A percentile compares a stretch with the other conserved stretches of the same genome.
These are phyloP conservation scores for Drosophila persimilis DNA, from an alignment of 1,140 invertebrate genomes.

Conservation along the genomic window DNA sequence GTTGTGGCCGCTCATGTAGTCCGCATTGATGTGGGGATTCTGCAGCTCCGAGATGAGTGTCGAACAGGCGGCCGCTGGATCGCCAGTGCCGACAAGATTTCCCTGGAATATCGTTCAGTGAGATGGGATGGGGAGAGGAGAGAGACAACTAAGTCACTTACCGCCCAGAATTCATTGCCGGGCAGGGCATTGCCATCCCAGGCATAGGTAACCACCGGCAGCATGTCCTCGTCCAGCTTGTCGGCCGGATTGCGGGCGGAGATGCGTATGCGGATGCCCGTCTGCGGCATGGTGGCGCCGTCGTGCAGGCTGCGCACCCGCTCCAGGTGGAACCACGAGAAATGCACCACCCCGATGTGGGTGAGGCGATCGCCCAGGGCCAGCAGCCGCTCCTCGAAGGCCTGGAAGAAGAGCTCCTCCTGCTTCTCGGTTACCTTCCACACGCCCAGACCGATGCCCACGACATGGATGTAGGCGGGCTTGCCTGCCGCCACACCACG, in stretches of 20 bases:
- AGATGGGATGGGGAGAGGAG: background rate
- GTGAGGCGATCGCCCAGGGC: constrained; percentile 46
- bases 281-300: constrained; percentile 37
- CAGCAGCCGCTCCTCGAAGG: constrained; percentile 67
- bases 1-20: constrained; percentile 82
- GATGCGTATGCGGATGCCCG: constrained; percentile 59
- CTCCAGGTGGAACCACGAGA: constrained; percentile 69
- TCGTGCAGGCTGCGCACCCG: constrained; percentile 42
- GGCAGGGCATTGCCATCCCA: constrained; percentile 88
- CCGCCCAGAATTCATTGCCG: constrained; percentile 86
- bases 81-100: constrained; percentile 81
- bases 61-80: constrained; percentile 86
- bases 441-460: constrained; percentile 73
- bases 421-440: constrained; percentile 53
- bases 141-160: constrained; percentile 10
- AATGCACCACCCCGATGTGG: constrained; percentile 71
- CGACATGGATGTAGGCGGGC: constrained; percentile 69
- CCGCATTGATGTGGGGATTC: constrained; percentile 84
- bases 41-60: constrained; percentile 85
- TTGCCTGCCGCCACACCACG: constrained; percentile 40
- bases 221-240: constrained; percentile 70
- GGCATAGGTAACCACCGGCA: constrained; percentile 86
- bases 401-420: constrained; percentile 64
- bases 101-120: constrained; percentile 4
- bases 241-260: constrained; percentile 61